phyloP scores from a whole-genome alignment of 2,888 invertebrate species.

The Phyllotreta striolata region DNA sequence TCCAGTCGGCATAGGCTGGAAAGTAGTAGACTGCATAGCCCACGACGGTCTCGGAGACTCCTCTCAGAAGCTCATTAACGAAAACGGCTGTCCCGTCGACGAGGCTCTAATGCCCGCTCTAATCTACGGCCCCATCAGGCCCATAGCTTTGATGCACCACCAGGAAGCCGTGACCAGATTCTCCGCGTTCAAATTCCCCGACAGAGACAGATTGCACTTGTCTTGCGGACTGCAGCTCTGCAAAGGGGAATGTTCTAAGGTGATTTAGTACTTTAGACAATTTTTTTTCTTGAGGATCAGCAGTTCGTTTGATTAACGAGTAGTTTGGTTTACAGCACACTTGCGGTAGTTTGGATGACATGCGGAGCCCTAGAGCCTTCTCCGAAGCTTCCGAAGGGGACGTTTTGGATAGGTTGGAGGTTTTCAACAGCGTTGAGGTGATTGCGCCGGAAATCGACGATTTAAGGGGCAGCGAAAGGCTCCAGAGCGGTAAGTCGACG shows the following conservation, averaged over 20 bases:
- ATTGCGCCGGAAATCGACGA: conserved; percentile 79
- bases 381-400: conserved; percentile 65
- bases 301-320: too few relatives aligned
- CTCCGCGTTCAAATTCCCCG: conserved; percentile 85
- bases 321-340: too few relatives aligned
- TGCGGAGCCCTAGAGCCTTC: conserved; percentile 56
- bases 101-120: conserved; percentile 70
- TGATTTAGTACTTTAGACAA: conserved; percentile 50
- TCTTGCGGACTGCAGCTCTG: conserved; percentile 83
- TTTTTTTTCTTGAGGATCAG: not conserved
- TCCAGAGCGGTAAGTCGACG: conserved; percentile 48
- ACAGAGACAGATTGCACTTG: conserved; percentile 77
- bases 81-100: conserved; percentile 78
- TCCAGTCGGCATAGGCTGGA: conserved; percentile 74
- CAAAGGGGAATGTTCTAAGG: conserved; percentile 72
- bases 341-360: conserved; percentile 55
- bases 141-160: conserved; percentile 57
- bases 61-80: conserved; percentile 76
- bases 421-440: conserved; percentile 83
- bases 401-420: conserved; percentile 73
- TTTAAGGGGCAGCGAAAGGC: conserved; percentile 52
- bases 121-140: conserved; percentile 55
- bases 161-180: conserved; percentile 69
- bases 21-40: conserved; percentile 79
- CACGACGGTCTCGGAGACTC: conserved; percentile 81